Conservation (phyloP, 2,888 invertebrate genomes). For the Lithophane ornitopus region DNA sequence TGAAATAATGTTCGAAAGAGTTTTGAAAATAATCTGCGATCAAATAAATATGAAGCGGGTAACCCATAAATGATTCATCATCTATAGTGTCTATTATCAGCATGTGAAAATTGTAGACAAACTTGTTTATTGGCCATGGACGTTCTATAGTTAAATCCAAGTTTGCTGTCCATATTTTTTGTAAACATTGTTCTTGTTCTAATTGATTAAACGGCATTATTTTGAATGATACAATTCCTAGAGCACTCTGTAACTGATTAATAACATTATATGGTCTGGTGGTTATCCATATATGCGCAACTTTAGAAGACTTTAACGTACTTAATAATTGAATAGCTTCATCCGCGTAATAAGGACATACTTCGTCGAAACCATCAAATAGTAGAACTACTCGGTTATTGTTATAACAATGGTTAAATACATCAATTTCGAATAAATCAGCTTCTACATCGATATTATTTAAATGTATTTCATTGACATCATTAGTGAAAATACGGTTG, state of each 20-base stretch:
- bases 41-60: too few relatives aligned
- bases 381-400: constrained; percentile 39
- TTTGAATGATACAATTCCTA: constrained; percentile 48
- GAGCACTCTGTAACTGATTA: constrained; percentile 42
- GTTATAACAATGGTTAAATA: constrained; percentile 48
- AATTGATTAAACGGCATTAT: constrained; percentile 31
- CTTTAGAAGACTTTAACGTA: constrained; percentile 32
- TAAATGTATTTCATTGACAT: constrained; percentile 24
- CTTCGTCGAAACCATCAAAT: constrained; percentile 64
- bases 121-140: too few relatives aligned
- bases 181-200: constrained; percentile 43
- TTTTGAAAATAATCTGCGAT: neutral
- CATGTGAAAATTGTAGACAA: too few relatives aligned
- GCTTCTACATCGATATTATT: neutral
- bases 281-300: constrained; percentile 58
- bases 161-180: constrained; percentile 28
- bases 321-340: constrained; percentile 43
- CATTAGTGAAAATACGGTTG: neutral
- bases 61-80: too few relatives aligned
- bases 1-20: too few relatives aligned
- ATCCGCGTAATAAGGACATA: constrained; percentile 50
- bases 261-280: constrained; percentile 49
- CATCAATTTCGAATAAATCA: constrained; percentile 31
- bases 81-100: too few relatives aligned
- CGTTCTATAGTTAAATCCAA: too few relatives aligned